Conservation (phyloP, 2,797 vertebrate species). For the Macroramphosus scolopax region DNA sequence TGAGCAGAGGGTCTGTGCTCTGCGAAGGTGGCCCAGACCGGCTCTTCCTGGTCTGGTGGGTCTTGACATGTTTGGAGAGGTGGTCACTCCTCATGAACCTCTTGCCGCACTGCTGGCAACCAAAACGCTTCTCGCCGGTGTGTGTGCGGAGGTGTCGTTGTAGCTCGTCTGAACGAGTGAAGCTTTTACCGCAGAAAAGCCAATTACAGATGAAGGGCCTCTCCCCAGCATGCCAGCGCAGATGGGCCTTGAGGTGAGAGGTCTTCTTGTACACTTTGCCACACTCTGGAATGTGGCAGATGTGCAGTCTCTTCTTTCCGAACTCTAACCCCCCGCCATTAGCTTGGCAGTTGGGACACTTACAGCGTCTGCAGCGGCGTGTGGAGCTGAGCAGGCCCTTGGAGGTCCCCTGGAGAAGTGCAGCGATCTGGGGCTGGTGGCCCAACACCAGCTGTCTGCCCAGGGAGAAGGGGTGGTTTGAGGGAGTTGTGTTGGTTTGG, state of each 20-base stretch:
- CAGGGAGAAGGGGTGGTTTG: conserved; percentile 79
- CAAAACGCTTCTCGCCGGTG: conserved; percentile 88
- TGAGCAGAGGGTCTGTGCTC: conserved; percentile 69
- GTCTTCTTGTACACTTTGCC: conserved; percentile 89
- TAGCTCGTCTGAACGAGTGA: conserved; percentile 87
- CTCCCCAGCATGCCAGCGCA: conserved; percentile 87
- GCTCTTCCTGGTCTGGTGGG: conserved; percentile 84
- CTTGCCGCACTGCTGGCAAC: conserved; percentile 87
- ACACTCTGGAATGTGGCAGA: conserved; percentile 87
- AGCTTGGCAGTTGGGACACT: conserved; percentile 86
- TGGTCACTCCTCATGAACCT: conserved; percentile 90
- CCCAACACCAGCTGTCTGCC: conserved; percentile 82
- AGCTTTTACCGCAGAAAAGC: conserved; percentile 86
- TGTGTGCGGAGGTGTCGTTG: conserved; percentile 87
- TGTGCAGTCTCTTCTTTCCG: conserved; percentile 85
- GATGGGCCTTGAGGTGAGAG: conserved; percentile 85
- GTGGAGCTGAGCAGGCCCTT: conserved; percentile 84
- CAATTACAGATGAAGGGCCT: conserved; percentile 87
- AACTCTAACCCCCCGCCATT: conserved; percentile 75
- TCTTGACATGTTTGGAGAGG: conserved; percentile 88
- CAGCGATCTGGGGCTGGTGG: conserved; percentile 85
- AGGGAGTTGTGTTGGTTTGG: conserved; percentile 70
- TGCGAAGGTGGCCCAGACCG: conserved; percentile 66
- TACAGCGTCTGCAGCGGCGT: conserved; percentile 84
- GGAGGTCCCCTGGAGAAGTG: conserved; percentile 83